Conservation (phyloP, 2,797 vertebrate genomes). For the Bryconaethiops microstoma region DNA sequence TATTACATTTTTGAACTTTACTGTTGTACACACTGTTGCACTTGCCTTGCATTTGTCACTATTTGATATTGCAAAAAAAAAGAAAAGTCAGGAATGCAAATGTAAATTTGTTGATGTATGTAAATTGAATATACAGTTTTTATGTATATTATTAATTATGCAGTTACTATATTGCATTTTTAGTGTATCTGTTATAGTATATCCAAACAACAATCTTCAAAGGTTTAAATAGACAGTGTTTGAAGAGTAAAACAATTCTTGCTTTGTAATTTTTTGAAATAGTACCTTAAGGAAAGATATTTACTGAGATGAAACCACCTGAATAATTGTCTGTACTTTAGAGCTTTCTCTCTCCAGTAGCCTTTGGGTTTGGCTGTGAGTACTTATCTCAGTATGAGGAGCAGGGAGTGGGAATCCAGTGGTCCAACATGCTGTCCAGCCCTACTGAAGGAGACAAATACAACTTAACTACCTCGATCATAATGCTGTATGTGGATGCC, state of each 20-base stretch:
- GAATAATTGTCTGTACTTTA: slow-evolving; percentile 54
- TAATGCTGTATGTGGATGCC: slow-evolving; percentile 85
- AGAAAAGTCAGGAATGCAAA: too few relatives aligned
- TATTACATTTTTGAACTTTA: too few relatives aligned
- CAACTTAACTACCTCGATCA: slow-evolving; percentile 79
- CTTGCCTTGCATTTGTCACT: neutral
- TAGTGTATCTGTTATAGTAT: too few relatives aligned
- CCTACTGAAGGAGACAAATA: slow-evolving; percentile 82
- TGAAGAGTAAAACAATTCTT: neutral
- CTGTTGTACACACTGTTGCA: too few relatives aligned
- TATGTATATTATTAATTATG: too few relatives aligned
- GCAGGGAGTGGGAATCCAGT: slow-evolving; percentile 89
- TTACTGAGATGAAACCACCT: neutral
- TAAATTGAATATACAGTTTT: too few relatives aligned
- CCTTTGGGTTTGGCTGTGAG: slow-evolving; percentile 93
- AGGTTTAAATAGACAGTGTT: neutral
- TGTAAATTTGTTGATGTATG: too few relatives aligned
- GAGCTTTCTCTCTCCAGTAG: slow-evolving; percentile 91
- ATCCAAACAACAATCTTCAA: neutral
- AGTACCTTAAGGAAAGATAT: neutral
- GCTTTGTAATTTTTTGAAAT: too few relatives aligned
- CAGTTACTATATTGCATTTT: too few relatives aligned
- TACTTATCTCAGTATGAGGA: slow-evolving; percentile 91
- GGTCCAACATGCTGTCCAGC: slow-evolving; percentile 81
- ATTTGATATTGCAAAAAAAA: too few relatives aligned